Base-by-base conservation (phyloP, 1,140 invertebrate genomes). In the Camponotus vicinus region DNA sequence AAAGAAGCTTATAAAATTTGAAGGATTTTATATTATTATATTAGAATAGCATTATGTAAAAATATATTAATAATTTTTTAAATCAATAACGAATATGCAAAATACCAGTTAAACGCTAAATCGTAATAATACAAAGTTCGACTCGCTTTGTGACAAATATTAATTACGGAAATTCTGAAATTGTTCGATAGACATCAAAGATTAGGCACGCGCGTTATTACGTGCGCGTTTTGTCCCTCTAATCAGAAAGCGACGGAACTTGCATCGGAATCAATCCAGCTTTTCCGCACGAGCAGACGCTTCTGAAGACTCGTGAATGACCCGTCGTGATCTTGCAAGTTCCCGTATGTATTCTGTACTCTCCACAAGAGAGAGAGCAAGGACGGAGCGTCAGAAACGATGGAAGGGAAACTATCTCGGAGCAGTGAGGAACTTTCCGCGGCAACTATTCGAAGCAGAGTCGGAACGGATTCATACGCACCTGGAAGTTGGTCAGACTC, bases 351-450 rank as follows among this genome's bases (percentile, higher is more conserved):
- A 57, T 37, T 55, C 37, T 52, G 49, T 27, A 21, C 37, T n/a
- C 45, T 37, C 40, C 34, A 13, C 21, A 11, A 59, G 4, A 27
- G 52, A 37, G 45, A 21, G 27, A 27, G 27, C 27, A 27, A 27
- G 45, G 21, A 79, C 27, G 63, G 71, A 89, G 75, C 77, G 86
- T 73, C 91, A 80, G 88, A 92, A 93, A 91, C 90, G 90, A 84
- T 89, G 77, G 27, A 61, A 6, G 66, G 59, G 85, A 92, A 94
- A 94, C 93, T 93, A 94, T 93, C 90, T 91, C 90, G 86, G 79
- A 89, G 88, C 89, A 91, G 89, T 93, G 88, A 21, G 67, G 64
- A 82, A 90, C 80, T 89, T 86, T 90, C 63, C 18, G 32, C 55
- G 61, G 80, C 75, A 93, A 94, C 93, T 94, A 93, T 94, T 93